phyloP scores from a whole-genome alignment of 2,113 vertebrate species.

The Oryzias curvinotus region DNA sequence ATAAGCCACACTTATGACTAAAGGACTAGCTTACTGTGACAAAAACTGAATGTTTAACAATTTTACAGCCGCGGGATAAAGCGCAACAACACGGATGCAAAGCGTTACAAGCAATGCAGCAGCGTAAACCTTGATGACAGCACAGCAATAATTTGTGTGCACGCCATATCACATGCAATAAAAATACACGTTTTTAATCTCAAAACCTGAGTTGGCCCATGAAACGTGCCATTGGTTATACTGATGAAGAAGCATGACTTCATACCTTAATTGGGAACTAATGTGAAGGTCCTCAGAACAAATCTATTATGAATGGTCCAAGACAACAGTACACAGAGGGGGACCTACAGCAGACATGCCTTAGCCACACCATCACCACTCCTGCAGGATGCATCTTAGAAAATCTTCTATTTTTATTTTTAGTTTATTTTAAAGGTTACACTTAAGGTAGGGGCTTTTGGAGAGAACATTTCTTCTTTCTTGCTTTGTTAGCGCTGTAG shows the following conservation, averaged over 20 bases:
- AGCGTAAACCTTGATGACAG: conserved; percentile 35
- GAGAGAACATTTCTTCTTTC: conserved; percentile 55
- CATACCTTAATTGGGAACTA: conserved; percentile 70
- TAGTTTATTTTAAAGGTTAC: conserved; percentile 26
- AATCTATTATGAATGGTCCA: conserved; percentile 75
- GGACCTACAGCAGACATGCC: conserved; percentile 32
- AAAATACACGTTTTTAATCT: conserved; percentile 61
- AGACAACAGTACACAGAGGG: conserved; percentile 55
- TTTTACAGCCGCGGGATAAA: conserved; percentile 31
- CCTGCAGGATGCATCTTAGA: conserved; percentile 43
- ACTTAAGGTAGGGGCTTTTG: conserved; percentile 58
- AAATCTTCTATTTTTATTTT: conserved; percentile 52
- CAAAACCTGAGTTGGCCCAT: conserved; percentile 47
- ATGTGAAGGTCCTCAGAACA: conserved; percentile 68
- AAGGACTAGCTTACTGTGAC: too few species aligned
- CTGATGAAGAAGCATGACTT: conserved; percentile 73
- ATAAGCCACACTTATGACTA: too few species aligned
- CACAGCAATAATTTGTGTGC: conserved; percentile 43
- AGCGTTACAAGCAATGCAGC: conserved; percentile 30
- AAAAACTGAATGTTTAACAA: not conserved
- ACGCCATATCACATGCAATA: conserved; percentile 58
- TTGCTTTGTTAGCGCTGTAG: conserved; percentile 60
- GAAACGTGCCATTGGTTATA: conserved; percentile 69
- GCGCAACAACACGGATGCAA: conserved; percentile 45
- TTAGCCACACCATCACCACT: conserved; percentile 46